Conservation (phyloP, 2,113 vertebrate species). For the Nibea albiflora region DNA sequence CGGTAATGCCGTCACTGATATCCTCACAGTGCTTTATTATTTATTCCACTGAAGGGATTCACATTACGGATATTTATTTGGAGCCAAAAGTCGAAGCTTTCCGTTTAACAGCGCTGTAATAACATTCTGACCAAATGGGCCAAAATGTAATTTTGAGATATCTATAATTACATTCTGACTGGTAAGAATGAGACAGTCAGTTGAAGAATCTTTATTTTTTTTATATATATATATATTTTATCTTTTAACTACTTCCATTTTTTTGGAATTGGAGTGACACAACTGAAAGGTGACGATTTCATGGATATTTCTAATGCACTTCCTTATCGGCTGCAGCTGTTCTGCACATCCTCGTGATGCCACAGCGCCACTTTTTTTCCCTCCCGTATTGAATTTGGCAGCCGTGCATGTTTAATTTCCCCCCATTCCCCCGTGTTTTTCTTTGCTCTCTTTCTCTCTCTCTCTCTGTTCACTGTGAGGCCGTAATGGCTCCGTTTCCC, state of each 20-base stretch:
- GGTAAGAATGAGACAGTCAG: background rate
- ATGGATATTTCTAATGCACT: background rate
- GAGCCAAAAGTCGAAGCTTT: too few species aligned
- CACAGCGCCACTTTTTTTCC: background rate
- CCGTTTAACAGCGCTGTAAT: too few species aligned
- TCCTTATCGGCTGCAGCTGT: background rate
- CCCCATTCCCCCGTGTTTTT: background rate
- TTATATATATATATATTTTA: too few species aligned
- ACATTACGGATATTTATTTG: too few species aligned
- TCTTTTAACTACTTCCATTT: too few species aligned
- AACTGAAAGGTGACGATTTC: background rate
- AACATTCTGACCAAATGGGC: too few species aligned
- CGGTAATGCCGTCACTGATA: too few species aligned
- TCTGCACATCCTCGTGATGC: background rate
- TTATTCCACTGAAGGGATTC: too few species aligned
- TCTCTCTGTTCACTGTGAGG: background rate
- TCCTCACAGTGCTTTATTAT: too few species aligned
- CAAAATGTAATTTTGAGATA: background rate
- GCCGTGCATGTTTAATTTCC: background rate
- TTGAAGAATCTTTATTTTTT: background rate
- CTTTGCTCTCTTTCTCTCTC: background rate
- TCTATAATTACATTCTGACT: background rate
- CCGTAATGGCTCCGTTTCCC: background rate
- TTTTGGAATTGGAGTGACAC: background rate
- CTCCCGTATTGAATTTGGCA: too few species aligned